Conservation (phyloP, 2,797 vertebrate genomes). For the Microctenopoma lineatum region DNA sequence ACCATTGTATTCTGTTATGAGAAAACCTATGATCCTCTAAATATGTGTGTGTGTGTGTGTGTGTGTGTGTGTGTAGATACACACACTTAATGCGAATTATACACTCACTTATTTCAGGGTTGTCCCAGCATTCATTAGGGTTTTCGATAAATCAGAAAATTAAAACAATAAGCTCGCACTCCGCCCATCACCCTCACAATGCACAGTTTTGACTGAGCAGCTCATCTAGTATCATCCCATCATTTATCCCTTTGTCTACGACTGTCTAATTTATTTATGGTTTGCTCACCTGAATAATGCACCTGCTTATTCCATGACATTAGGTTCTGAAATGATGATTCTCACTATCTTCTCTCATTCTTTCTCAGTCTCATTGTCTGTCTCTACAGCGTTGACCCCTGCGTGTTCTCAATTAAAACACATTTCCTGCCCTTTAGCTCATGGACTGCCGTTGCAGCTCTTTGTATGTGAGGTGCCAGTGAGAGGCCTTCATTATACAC, state of each 20-base stretch:
- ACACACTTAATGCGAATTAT: slow-evolving; percentile 59
- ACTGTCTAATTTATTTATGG: slow-evolving; percentile 41
- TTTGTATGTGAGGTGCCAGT: slow-evolving; percentile 56
- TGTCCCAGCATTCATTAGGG: slow-evolving; percentile 59
- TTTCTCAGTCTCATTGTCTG: slow-evolving; percentile 6
- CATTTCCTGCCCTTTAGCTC: slow-evolving; percentile 58
- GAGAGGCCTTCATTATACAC: slow-evolving; percentile 75
- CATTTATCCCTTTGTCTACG: slow-evolving; percentile 57
- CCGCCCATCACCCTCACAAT: slow-evolving; percentile 44
- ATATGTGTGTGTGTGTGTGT: slow-evolving; percentile 21
- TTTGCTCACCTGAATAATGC: slow-evolving; percentile 55
- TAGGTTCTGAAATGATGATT: slow-evolving; percentile 13
- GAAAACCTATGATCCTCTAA: slow-evolving; percentile 2
- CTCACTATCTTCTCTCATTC: slow-evolving; percentile 6
- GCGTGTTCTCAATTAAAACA: slow-evolving; percentile 77
- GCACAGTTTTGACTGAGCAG: slow-evolving; percentile 39
- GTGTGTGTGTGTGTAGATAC: not conserved
- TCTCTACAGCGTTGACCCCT: slow-evolving; percentile 55
- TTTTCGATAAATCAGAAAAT: slow-evolving; percentile 69
- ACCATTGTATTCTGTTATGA: slow-evolving; percentile 36
- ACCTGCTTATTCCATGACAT: slow-evolving; percentile 36
- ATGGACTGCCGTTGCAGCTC: slow-evolving; percentile 40
- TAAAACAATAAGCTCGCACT: slow-evolving; percentile 50
- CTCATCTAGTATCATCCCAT: slow-evolving; percentile 43
- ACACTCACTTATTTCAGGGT: slow-evolving; percentile 60